Conservation (phyloP, 2,113 vertebrate genomes). For the Oostethus manadensis region DNA sequence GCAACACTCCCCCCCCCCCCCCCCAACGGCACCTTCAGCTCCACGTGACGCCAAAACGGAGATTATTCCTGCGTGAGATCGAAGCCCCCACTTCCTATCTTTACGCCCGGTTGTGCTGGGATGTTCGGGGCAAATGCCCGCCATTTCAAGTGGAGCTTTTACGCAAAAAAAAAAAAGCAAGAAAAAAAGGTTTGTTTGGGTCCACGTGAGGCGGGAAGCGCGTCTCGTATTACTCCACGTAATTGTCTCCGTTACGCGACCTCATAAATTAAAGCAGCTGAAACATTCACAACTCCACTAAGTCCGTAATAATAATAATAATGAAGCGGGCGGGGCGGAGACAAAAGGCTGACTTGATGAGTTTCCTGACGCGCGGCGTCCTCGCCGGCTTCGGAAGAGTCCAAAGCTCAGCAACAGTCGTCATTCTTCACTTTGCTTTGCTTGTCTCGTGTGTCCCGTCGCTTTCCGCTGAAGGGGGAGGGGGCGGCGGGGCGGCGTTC, state of each 20-base stretch:
- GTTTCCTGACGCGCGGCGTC: no score
- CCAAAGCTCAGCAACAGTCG: constrained; percentile 17
- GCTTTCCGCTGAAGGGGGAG: constrained; percentile 9
- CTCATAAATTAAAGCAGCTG: constrained; percentile 68
- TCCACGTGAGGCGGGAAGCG: constrained; percentile 17
- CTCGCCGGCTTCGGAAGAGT: no score
- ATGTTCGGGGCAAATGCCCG: constrained; percentile 47
- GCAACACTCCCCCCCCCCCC: no score
- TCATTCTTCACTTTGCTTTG: constrained; percentile 35
- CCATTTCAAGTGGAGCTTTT: constrained; percentile 45
- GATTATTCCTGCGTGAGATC: constrained; percentile 28
- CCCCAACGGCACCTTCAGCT: no score
- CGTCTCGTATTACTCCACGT: neutral
- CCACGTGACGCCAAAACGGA: no score
- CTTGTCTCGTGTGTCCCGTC: no score
- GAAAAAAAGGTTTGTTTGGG: no score
- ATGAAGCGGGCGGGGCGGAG: neutral
- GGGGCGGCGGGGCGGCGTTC: constrained; percentile 21
- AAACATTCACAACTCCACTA: constrained; percentile 55
- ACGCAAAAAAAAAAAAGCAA: no score
- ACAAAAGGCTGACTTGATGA: constrained; percentile 5
- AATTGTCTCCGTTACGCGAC: constrained; percentile 50
- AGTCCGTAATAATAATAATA: neutral
- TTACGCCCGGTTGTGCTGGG: neutral
- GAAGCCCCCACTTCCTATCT: neutral